These are phyloP conservation scores for Altica lythri DNA, from an alignment of 2,888 invertebrate species.

Conservation along the genomic window DNA sequence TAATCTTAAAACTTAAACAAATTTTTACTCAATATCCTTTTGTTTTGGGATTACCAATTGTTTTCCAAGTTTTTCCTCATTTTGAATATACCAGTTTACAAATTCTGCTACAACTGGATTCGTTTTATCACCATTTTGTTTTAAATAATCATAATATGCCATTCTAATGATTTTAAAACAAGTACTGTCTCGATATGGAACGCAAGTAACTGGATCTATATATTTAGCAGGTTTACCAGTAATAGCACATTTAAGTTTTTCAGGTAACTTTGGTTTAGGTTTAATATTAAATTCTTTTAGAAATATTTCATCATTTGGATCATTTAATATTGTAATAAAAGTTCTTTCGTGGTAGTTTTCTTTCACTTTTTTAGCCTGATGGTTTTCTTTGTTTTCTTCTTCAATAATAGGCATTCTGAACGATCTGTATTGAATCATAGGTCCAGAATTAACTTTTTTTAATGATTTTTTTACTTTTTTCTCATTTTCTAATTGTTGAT, in stretches of 20 bases:
- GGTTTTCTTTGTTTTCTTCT: conserved; percentile 40
- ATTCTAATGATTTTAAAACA: conserved; percentile 90
- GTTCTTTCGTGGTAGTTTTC: conserved; percentile 75
- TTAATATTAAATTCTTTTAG: conserved; percentile 69
- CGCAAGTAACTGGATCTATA: conserved; percentile 90
- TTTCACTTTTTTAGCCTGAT: conserved; percentile 10
- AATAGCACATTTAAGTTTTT: conserved; percentile 71
- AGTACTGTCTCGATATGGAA: conserved; percentile 87
- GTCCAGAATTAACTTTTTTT: conserved; percentile 78
- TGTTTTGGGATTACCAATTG: conserved; percentile 43
- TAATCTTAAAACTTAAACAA: too few species aligned
- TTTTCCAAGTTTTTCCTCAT: conserved; percentile 52
- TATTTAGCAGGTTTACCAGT: conserved; percentile 85
- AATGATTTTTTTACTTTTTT: conserved; percentile 85
- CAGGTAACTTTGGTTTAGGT: conserved; percentile 60
- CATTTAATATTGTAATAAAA: conserved; percentile 86
- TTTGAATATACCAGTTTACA: conserved; percentile 71
- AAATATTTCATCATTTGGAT: conserved; percentile 78
- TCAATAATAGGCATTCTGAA: conserved; percentile 72
- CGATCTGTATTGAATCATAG: conserved; percentile 81
- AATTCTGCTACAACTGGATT: conserved; percentile 73
- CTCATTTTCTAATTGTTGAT: conserved; percentile 89
- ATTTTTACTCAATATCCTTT: conserved; percentile 34
- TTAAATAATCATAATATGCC: conserved; percentile 87
- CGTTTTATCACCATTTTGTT: conserved; percentile 70